A percentile compares a stretch with the other conserved stretches of the same genome.
Evolutionary conservation across 2,888 invertebrate species (phyloP).

Genomic region (Shargacucullia verbasci): DNA sequence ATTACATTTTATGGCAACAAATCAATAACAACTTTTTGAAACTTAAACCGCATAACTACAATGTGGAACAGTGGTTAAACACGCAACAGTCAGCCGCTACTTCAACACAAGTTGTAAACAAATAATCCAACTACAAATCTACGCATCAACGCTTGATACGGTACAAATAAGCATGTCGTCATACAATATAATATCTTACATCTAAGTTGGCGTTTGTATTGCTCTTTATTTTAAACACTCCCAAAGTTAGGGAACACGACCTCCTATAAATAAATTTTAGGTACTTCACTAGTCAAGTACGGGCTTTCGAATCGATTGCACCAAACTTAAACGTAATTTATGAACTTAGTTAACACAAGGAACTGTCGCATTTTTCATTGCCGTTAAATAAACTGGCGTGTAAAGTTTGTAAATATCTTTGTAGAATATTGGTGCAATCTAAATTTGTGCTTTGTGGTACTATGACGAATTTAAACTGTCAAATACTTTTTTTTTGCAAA

Average conservation of each 20-base stretch:
- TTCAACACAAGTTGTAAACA: conserved; percentile 64
- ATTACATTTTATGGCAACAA: conserved; percentile 82
- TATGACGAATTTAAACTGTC: conserved; percentile 14
- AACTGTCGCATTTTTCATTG: conserved; percentile 48
- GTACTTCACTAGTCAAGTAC: conserved; percentile 52
- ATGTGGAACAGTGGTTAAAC: conserved; percentile 65
- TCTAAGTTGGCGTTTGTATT: conserved; percentile 86
- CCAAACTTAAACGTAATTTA: conserved; percentile 55
- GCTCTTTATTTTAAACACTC: conserved; percentile 72
- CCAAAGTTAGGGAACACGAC: conserved; percentile 48
- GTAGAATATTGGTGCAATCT: conserved; percentile 44
- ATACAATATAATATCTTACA: conserved; percentile 71
- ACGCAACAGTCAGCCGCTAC: conserved; percentile 67
- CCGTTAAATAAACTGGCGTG: conserved; percentile 36
- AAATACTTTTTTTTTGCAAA: conserved; percentile 38
- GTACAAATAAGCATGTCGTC: conserved; percentile 71
- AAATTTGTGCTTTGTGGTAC: conserved; percentile 33
- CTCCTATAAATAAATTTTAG: conserved; percentile 52
- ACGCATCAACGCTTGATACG: conserved; percentile 60
- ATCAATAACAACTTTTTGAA: conserved; percentile 74
- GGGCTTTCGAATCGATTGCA: conserved; percentile 52
- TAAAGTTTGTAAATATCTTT: conserved; percentile 39
- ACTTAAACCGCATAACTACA: conserved; percentile 63
- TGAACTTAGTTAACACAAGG: conserved; percentile 49
- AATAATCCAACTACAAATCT: conserved; percentile 59